phyloP scores from a whole-genome alignment of 2,888 invertebrate species.

The Eupeodes latifasciatus region DNA sequence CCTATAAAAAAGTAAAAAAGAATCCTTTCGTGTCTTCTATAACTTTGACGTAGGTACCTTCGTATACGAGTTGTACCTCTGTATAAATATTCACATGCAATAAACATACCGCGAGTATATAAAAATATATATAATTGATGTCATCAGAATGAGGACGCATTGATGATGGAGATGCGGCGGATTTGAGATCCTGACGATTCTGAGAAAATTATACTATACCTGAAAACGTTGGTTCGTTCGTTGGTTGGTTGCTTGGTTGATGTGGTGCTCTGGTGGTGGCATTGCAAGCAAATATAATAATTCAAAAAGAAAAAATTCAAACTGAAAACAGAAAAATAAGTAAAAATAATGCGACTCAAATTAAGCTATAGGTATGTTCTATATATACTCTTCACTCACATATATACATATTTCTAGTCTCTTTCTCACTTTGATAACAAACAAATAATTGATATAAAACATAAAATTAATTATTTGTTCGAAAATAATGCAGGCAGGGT shows the following conservation, averaged over 20 bases:
- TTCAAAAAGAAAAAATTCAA: not conserved
- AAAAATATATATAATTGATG: constrained; percentile 51
- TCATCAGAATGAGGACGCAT: constrained; percentile 56
- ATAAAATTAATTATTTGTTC: not conserved
- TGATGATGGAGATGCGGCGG: constrained; percentile 45
- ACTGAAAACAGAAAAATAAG: not conserved
- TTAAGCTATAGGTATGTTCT: constrained; percentile 42
- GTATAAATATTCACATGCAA: not conserved
- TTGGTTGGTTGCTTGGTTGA: constrained; percentile 6
- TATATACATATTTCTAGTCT: constrained; percentile 13
- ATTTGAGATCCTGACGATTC: constrained; percentile 14
- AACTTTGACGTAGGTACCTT: not conserved
- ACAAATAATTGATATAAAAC: not conserved
- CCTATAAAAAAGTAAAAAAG: no score
- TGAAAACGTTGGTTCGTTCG: not conserved
- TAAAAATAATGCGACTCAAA: constrained; percentile 45
- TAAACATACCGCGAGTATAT: not conserved
- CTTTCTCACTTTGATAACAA: constrained; percentile 6
- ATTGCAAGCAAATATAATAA: constrained; percentile 15
- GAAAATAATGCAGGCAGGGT: not conserved
- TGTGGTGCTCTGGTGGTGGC: constrained; percentile 38
- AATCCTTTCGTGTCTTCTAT: constrained; percentile 8
- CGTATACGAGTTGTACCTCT: not conserved
- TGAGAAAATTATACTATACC: not conserved
- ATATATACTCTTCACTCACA: constrained; percentile 7